phyloP scores from a whole-genome alignment of 2,113 vertebrate genomes.

The Neogobius melanostomus region DNA sequence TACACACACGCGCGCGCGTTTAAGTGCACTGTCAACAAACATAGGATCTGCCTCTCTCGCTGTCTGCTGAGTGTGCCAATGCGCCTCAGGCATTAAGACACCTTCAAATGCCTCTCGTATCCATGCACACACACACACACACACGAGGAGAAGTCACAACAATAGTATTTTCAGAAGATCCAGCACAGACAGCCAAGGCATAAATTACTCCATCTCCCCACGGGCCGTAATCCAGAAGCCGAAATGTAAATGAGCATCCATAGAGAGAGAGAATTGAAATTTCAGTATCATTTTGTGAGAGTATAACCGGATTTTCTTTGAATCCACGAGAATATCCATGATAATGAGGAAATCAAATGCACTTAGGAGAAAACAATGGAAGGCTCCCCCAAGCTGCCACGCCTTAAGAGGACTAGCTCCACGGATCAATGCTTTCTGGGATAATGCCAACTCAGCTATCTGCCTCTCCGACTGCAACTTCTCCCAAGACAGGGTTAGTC shows the following conservation, averaged over 20 bases:
- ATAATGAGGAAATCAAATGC: background rate
- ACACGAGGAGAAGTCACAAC: constrained; percentile 25
- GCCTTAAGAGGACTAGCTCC: constrained; percentile 24
- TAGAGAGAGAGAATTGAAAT: constrained; percentile 25
- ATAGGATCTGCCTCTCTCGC: constrained; percentile 77
- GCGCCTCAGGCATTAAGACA: constrained; percentile 75
- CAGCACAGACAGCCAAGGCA: constrained; percentile 60
- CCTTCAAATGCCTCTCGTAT: constrained; percentile 51
- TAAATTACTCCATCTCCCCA: constrained; percentile 59
- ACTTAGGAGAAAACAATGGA: constrained; percentile 18
- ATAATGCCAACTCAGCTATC: constrained; percentile 14
- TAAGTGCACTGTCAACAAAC: constrained; percentile 86
- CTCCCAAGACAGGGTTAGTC: background rate
- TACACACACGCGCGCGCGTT: constrained; percentile 47
- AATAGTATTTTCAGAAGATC: constrained; percentile 51
- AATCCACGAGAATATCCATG: constrained; percentile 12
- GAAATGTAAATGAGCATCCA: constrained; percentile 54
- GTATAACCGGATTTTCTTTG: constrained; percentile 18
- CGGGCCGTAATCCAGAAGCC: constrained; percentile 36
- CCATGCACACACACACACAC: constrained; percentile 24
- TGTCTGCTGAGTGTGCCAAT: constrained; percentile 73
- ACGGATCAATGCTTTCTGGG: constrained; percentile 34
- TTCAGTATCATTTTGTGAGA: constrained; percentile 24
- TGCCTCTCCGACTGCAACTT: background rate
- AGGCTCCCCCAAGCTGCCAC: constrained; percentile 21